A percentile compares a stretch with the other conserved stretches of the same genome.
Evolutionary conservation across 2,113 vertebrate species (phyloP).

Genomic region (Cariama cristata): DNA sequence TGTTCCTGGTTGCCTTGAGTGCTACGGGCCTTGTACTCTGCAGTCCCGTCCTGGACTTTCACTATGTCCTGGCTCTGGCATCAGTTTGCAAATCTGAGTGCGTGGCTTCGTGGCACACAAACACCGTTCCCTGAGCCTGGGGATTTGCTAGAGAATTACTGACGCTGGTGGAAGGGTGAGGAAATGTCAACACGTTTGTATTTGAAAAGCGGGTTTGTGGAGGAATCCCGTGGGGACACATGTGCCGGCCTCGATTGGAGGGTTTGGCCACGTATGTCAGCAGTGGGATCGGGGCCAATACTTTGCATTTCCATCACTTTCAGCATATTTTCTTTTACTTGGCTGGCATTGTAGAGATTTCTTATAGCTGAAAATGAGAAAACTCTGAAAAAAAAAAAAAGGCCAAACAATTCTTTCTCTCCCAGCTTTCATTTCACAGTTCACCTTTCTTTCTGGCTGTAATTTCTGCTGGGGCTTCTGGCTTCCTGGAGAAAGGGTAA

Average conservation of each 20-base stretch:
- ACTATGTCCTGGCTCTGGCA: not conserved
- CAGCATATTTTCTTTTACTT: not conserved
- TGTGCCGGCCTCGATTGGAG: fast-evolving
- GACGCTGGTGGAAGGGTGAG: not conserved
- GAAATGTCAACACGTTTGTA: not conserved
- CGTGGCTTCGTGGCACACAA: not conserved
- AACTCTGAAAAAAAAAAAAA: not conserved
- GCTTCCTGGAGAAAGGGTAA: not conserved
- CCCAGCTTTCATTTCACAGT: not conserved
- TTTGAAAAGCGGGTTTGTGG: not conserved
- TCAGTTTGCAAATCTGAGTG: not conserved
- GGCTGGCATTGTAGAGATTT: not conserved
- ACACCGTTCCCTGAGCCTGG: not conserved
- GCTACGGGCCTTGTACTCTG: not conserved
- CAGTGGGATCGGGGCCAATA: not conserved
- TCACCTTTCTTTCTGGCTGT: not conserved
- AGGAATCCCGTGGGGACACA: not conserved
- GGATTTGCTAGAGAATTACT: not conserved
- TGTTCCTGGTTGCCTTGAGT: not conserved
- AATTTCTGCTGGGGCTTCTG: slow-evolving; percentile 22
- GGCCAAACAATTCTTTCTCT: not conserved
- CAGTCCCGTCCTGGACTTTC: not conserved
- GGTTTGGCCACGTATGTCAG: not conserved
- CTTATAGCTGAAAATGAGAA: not conserved
- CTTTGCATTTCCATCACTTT: not conserved